phyloP scores from a whole-genome alignment of 2,888 invertebrate species.

The Melinaea menophilus region DNA sequence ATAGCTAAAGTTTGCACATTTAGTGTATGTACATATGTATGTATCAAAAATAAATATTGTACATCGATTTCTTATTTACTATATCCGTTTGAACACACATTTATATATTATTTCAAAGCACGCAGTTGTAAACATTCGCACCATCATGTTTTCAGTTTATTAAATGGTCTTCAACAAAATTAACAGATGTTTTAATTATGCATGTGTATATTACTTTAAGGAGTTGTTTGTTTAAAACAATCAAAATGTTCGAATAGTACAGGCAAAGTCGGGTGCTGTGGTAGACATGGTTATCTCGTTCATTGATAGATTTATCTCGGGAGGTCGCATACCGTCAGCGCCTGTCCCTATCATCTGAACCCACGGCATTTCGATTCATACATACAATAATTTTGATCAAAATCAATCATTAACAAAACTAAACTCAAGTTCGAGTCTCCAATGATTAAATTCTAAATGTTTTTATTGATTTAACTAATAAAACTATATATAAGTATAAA shows the following conservation, averaged over 20 bases:
- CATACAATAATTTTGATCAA: background rate
- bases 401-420: background rate
- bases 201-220: too few relatives aligned
- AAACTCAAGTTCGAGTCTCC: background rate
- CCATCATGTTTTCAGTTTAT: too few relatives aligned
- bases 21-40: too few relatives aligned
- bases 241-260: conserved; percentile 49
- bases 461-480: background rate
- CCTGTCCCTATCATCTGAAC: conserved; percentile 26
- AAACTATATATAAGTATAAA: background rate
- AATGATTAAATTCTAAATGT: background rate
- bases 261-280: conserved; percentile 62
- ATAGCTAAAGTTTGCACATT: too few relatives aligned
- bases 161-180: too few relatives aligned
- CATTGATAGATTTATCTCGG: conserved; percentile 76
- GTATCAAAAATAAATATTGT: too few relatives aligned
- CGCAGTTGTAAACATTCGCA: too few relatives aligned
- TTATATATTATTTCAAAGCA: too few relatives aligned
- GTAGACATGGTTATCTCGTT: conserved; percentile 69
- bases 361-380: conserved; percentile 22
- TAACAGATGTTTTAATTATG: too few relatives aligned
- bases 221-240: background rate
- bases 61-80: too few relatives aligned
- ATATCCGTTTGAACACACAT: too few relatives aligned
- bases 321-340: conserved; percentile 53